phyloP scores from a whole-genome alignment of 53 echinoderm and acorn worm species.

The Temnopleurus reevesii region DNA sequence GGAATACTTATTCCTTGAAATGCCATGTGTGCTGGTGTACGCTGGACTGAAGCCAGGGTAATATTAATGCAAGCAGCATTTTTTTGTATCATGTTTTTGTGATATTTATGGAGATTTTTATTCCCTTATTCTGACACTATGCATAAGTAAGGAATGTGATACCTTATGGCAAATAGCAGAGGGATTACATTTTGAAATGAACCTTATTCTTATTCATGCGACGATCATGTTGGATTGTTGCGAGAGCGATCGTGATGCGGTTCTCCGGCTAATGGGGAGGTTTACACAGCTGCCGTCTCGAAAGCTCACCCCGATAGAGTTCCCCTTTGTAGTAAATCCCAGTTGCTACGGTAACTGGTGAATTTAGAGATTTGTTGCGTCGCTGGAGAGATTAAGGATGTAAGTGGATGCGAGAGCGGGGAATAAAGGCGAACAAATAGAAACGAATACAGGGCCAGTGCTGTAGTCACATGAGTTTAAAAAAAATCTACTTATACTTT shows the following conservation, averaged over 20 bases:
- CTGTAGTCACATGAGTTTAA: too few species aligned
- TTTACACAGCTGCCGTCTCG: slow-evolving; percentile 10
- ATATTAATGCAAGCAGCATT: too few species aligned
- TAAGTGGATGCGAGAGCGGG: not conserved
- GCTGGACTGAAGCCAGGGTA: too few species aligned
- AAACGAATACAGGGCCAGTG: too few species aligned
- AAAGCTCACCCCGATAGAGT: not conserved
- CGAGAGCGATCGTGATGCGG: not conserved
- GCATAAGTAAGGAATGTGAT: not conserved
- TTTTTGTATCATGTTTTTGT: too few species aligned
- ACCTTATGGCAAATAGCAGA: not conserved
- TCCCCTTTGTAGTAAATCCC: slow-evolving; percentile 26
- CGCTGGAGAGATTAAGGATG: not conserved
- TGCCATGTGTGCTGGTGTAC: too few species aligned
- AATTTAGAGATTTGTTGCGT: slow-evolving; percentile 17
- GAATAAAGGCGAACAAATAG: too few species aligned
- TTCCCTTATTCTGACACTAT: too few species aligned
- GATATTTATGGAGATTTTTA: too few species aligned
- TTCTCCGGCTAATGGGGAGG: slow-evolving; percentile 10
- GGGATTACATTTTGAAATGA: not conserved
- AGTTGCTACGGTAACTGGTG: not conserved
- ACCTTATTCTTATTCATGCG: slow-evolving; percentile 1
- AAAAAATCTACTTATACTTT: too few species aligned
- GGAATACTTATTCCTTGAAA: too few species aligned
- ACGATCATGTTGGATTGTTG: not conserved